Conservation (phyloP, 2,888 invertebrate species). For the Cyrtodaria siliqua region DNA sequence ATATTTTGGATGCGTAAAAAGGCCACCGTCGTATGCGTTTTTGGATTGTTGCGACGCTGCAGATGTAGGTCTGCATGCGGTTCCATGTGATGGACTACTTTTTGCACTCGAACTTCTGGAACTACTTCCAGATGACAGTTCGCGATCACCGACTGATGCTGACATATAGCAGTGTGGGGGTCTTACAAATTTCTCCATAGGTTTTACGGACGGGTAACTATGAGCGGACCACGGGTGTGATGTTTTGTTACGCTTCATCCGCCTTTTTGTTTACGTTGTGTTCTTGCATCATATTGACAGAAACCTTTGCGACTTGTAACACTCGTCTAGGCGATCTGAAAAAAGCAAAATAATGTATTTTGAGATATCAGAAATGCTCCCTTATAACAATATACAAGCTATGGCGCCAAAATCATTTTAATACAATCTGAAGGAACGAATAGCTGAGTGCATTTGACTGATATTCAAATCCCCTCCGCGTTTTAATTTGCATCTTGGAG, state of each 20-base stretch:
- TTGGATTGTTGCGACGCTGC: constrained; percentile 18
- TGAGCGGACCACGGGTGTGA: constrained; percentile 76
- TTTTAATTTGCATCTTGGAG: too few relatives aligned
- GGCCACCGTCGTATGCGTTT: constrained; percentile 79
- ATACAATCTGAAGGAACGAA: too few relatives aligned
- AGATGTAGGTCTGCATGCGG: constrained; percentile 42
- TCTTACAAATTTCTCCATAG: constrained; percentile 59
- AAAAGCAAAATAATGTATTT: not conserved
- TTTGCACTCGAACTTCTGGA: constrained; percentile 46
- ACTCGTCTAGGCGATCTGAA: constrained; percentile 55
- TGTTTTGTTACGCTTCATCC: constrained; percentile 68
- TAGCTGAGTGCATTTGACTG: too few relatives aligned
- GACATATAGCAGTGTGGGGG: constrained; percentile 61
- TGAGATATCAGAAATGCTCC: too few relatives aligned
- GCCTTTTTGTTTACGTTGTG: constrained; percentile 56
- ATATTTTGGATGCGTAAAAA: constrained; percentile 76
- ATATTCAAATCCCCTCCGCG: too few relatives aligned
- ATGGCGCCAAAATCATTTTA: too few relatives aligned
- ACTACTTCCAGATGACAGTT: constrained; percentile 50
- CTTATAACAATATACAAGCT: too few relatives aligned
- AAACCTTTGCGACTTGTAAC: constrained; percentile 57
- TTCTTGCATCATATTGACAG: constrained; percentile 60
- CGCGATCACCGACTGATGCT: constrained; percentile 59
- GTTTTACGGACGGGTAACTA: constrained; percentile 66
- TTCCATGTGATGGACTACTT: constrained; percentile 59